Percentiles rank a stretch among this genome's conserved stretches.
Evolutionary conservation across 2,888 invertebrate genomes (phyloP).

Genomic region (Drosophila eohydei): DNA sequence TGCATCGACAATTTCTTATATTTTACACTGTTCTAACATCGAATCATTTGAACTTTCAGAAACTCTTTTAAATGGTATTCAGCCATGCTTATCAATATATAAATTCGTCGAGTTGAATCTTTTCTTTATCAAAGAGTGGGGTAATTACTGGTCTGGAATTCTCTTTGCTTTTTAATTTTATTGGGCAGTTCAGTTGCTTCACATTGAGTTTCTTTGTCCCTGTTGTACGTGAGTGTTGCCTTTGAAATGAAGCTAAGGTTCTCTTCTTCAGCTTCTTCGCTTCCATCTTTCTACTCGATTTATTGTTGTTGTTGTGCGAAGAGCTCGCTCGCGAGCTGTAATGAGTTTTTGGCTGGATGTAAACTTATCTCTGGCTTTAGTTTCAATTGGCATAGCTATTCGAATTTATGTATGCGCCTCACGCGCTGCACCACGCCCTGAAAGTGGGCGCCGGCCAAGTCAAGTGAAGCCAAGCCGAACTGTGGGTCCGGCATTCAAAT

Average conservation of each 20-base stretch:
- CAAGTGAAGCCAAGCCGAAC: background rate
- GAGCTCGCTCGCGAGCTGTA: constrained; percentile 34
- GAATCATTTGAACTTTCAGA: background rate
- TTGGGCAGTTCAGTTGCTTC: constrained; percentile 40
- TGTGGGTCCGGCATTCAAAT: constrained; percentile 41
- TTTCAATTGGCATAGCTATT: constrained; percentile 67
- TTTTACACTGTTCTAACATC: background rate
- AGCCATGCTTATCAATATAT: background rate
- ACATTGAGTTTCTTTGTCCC: constrained; percentile 34
- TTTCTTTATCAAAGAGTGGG: background rate
- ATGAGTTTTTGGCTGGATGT: constrained; percentile 63
- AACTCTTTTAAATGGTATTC: background rate
- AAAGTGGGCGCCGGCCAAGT: background rate
- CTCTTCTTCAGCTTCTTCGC: constrained; percentile 16
- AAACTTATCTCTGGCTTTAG: constrained; percentile 63
- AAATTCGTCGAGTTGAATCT: background rate
- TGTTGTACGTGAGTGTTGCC: constrained; percentile 44
- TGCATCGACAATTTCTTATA: no score
- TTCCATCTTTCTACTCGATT: constrained; percentile 4
- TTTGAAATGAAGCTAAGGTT: constrained; percentile 55
- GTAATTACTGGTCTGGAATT: background rate
- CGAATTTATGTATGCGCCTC: constrained; percentile 65
- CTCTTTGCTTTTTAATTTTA: constrained; percentile 24
- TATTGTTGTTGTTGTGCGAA: constrained; percentile 10
- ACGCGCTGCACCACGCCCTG: constrained; percentile 47